phyloP scores from a whole-genome alignment of 53 echinoderm and acorn worm species.

The Arbacia lixula region DNA sequence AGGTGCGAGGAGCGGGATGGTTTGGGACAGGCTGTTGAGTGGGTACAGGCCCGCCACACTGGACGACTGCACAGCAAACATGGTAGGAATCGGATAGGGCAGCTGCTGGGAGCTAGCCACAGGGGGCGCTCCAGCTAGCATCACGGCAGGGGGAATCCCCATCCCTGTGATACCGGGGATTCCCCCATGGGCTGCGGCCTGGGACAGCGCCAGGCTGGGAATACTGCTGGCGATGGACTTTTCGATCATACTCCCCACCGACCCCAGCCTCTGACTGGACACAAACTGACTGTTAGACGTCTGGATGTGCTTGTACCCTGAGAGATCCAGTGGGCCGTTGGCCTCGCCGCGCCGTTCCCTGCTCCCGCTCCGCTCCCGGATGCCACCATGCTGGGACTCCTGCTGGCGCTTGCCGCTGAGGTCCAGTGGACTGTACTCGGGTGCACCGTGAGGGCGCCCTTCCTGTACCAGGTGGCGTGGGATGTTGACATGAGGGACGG shows the following conservation, averaged over 20 bases:
- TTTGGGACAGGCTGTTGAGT: slow-evolving; percentile 10
- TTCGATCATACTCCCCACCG: slow-evolving; percentile 71
- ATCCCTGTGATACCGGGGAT: neutral
- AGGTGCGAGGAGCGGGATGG: slow-evolving; percentile 19
- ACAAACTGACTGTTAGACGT: slow-evolving; percentile 66
- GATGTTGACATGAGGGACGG: slow-evolving; percentile 65
- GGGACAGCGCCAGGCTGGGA: slow-evolving; percentile 39
- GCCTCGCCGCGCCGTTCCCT: slow-evolving; percentile 24
- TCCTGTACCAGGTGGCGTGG: slow-evolving; percentile 13
- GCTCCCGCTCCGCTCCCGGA: slow-evolving; percentile 34
- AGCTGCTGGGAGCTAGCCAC: neutral
- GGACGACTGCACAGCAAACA: slow-evolving; percentile 15
- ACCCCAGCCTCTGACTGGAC: slow-evolving; percentile 71
- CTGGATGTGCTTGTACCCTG: slow-evolving; percentile 66
- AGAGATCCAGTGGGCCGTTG: slow-evolving; percentile 78
- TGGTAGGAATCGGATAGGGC: slow-evolving; percentile 44
- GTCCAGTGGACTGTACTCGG: slow-evolving; percentile 58
- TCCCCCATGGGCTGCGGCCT: neutral
- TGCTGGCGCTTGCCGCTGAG: slow-evolving; percentile 60
- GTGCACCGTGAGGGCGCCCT: neutral
- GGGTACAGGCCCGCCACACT: slow-evolving; percentile 23
- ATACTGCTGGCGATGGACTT: slow-evolving; percentile 53
- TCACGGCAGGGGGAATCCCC: neutral
- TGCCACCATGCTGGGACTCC: neutral
- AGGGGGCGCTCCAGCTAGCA: neutral